Evolutionary conservation across 2,888 invertebrate species (phyloP).

Genomic region (Globia sparganii): DNA sequence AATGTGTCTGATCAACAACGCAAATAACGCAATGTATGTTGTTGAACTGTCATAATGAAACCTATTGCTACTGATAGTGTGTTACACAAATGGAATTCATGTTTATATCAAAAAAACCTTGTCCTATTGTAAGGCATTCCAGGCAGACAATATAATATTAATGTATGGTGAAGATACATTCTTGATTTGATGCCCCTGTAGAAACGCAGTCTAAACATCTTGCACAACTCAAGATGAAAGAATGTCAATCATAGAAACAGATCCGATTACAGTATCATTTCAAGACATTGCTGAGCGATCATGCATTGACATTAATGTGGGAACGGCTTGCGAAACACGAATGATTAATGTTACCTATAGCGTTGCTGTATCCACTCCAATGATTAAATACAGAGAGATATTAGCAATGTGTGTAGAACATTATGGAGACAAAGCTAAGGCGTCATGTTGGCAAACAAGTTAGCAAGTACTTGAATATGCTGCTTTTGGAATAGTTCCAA

Average conservation of each 20-base stretch:
- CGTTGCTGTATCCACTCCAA: slow-evolving; percentile 12
- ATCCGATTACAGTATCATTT: slow-evolving; percentile 24
- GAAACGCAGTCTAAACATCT: background rate
- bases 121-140: background rate
- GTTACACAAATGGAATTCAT: no score
- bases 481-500: slow-evolving; percentile 30
- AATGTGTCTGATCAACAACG: no score
- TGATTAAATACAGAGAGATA: slow-evolving; percentile 4
- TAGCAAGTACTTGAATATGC: slow-evolving; percentile 6
- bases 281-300: slow-evolving; percentile 37
- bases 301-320: slow-evolving; percentile 27
- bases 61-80: no score
- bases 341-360: slow-evolving; percentile 43
- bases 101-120: background rate
- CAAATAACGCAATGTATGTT: no score
- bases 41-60: no score
- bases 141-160: background rate
- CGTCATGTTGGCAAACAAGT: slow-evolving; percentile 4
- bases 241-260: background rate
- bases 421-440: background rate
- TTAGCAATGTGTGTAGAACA: slow-evolving; percentile 10
- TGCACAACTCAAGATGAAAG: background rate
- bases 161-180: background rate
- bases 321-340: slow-evolving; percentile 25
- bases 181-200: background rate